These are phyloP conservation scores for Leptodirus hochenwartii DNA, from an alignment of 2,888 invertebrate species.

Conservation along the genomic window DNA sequence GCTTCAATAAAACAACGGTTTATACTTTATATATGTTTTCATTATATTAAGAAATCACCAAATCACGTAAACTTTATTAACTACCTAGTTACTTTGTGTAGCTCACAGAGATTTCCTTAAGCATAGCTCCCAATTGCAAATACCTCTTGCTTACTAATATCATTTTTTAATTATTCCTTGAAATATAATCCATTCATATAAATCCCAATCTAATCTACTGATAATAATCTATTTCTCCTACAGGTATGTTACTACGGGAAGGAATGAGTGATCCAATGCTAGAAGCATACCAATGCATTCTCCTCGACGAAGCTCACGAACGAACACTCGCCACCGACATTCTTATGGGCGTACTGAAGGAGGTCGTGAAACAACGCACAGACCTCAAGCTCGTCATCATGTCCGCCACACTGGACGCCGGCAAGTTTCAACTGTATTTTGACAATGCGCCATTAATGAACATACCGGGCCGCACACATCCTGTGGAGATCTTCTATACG, in stretches of 20 bases:
- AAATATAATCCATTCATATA: too few species aligned
- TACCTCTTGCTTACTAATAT: too few species aligned
- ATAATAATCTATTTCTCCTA: too few species aligned
- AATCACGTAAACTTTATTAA: too few species aligned
- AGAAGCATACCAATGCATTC: slow-evolving; percentile 85
- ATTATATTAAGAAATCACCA: too few species aligned
- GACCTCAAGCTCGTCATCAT: slow-evolving; percentile 97
- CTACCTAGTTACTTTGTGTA: too few species aligned
- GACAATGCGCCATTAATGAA: slow-evolving; percentile 97
- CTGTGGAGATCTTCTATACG: slow-evolving; percentile 97
- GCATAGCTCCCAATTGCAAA: too few species aligned
- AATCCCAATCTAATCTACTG: too few species aligned
- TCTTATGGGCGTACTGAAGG: slow-evolving; percentile 95
- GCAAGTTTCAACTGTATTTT: slow-evolving; percentile 98
- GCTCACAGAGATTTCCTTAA: too few species aligned
- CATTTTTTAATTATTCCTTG: too few species aligned
- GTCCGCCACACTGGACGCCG: slow-evolving; percentile 98
- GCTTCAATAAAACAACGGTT: too few species aligned
- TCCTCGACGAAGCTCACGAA: slow-evolving; percentile 98
- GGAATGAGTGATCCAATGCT: slow-evolving; percentile 99
- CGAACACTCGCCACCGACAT: slow-evolving; percentile 96
- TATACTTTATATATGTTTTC: too few species aligned
- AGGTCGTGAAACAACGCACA: slow-evolving; percentile 80
- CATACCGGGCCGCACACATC: slow-evolving; percentile 91
- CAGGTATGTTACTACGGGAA: slow-evolving; percentile 97